Evolutionary conservation across 2,113 vertebrate species (phyloP), one percentile per base, ranked within the genome.

Genomic region (Panthera uncia): DNA sequence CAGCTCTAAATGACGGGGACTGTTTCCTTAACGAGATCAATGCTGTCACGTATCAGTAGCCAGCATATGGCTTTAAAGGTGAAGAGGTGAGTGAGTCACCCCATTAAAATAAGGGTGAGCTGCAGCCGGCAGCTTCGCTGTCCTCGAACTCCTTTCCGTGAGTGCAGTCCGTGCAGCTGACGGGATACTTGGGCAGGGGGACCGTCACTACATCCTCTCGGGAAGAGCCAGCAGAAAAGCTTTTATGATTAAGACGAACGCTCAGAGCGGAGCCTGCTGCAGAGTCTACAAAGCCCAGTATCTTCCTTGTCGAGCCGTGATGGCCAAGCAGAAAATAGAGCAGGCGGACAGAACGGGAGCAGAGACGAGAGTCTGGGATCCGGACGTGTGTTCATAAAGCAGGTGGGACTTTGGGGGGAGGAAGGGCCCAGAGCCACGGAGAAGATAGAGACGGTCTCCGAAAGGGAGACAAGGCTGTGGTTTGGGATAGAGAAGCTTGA

Each of bases 21-120:
- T 57, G 0, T 66, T 80, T 81, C 16, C 81, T 25, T 74, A 19
- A 5, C 25, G 2, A 7, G 31, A 7, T 73, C 66, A 15, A 23
- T 36, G 2, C 4, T 18, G 0, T 10, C 4, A 0, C 3, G 4
- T 8, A 3, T 48, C 25, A 27, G 81, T 25, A 18, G 29, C 45
- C 27, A 7, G 65, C 18, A 1, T 36, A 0, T 13, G 0, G 81
- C 55, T 18, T 38, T 3, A 38, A 4, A n/a, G 19, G 88, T 38
- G 66, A 36, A 25, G 3, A 1, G 1, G 14, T 15, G 31, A 82
- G 91, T 4, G 3, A 88, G 91, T 4, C 2, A 27, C 63, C 45
- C n/a, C 57, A 2, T 29, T 27, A 19, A 61, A 23, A 19, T 14
- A 0, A 79, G 15, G 13, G 9, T 0, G 27, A 78, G 41, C 3